Evolutionary conservation across 2,888 invertebrate genomes (phyloP), one percentile per base, ranked within the genome.

Genomic region (Xanthorhoe designata): DNA sequence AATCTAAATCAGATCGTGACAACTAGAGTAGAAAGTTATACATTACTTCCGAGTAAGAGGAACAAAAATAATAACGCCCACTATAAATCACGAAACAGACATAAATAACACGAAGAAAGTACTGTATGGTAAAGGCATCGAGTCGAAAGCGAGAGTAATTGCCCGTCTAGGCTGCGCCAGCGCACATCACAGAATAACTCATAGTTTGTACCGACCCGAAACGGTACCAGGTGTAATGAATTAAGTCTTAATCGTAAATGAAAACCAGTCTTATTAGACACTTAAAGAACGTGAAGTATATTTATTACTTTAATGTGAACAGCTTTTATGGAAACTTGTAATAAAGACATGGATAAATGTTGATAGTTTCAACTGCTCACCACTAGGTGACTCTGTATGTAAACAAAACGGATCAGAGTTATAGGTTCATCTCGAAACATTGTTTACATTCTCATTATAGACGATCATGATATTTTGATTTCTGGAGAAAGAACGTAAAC

Each of bases 131-230:
- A 84, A 84, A 85, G 81, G 79, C 83, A 81, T 81, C 78, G 70
- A 79, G 83, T 85, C 77, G 91, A 92, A 91, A 92, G 90, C 84
- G 89, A 91, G 88, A 91, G 91, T 89, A 84, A 85, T 85, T 78
- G 81, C 59, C 57, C 68, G 59, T 66, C 68, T 70, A 68, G 58
- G 64, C 64, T 66, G 71, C 68, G 69, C 71, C 47, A 65, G 71
- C 69, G 74, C 72, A 64, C 49, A 58, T n/a, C 62, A 54, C 53
- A 53, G 58, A 61, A 19, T 15, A 15, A 13, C 13, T 35, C 29
- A 52, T 19, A 56, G 62, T 55, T 45, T 8, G n/a, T 35, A 57
- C 10, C 7, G 29, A n/a, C 49, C 13, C 45, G 55, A 63, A 65
- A 72, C 70, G 70, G 75, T 69, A 72, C 67, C 61, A 57, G 68